phyloP scores from a whole-genome alignment of 1,140 invertebrate species.

The Radopholus similis region DNA sequence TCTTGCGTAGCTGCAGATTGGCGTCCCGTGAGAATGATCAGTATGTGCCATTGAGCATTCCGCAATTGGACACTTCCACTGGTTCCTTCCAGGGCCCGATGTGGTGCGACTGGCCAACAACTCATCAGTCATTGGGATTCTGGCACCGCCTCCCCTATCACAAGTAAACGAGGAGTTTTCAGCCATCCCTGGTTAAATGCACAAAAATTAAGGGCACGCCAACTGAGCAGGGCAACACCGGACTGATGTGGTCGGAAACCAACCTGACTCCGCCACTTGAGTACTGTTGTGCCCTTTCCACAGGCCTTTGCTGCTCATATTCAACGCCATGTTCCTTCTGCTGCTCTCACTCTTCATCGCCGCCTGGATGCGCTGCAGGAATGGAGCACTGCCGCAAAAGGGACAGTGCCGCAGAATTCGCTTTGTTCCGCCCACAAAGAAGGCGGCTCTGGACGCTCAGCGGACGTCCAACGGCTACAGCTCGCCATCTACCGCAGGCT shows the following conservation, averaged over 20 bases:
- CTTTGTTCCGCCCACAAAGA: background rate
- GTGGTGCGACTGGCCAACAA: background rate
- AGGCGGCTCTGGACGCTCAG: background rate
- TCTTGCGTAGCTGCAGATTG: constrained; percentile 57
- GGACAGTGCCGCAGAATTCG: background rate
- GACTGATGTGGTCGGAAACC: background rate
- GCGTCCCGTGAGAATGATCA: constrained; percentile 41
- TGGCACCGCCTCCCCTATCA: background rate
- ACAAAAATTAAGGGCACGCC: no score
- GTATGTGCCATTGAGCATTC: constrained; percentile 7
- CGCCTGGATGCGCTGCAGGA: background rate
- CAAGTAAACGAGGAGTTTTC: no score
- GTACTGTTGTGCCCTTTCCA: constrained; percentile 6
- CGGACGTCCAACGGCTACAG: background rate
- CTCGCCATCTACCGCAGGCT: background rate
- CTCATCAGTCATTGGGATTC: background rate
- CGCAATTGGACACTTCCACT: background rate
- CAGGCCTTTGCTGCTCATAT: constrained; percentile 6
- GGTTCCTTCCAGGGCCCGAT: constrained; percentile 10
- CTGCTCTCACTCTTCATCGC: constrained; percentile 3
- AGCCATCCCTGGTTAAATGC: no score
- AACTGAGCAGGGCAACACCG: background rate
- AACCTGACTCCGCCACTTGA: background rate
- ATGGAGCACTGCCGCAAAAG: background rate
- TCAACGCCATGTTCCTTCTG: constrained; percentile 9